Evolutionary conservation across 2,888 invertebrate genomes (phyloP).

Genomic region (Tipula lateralis): DNA sequence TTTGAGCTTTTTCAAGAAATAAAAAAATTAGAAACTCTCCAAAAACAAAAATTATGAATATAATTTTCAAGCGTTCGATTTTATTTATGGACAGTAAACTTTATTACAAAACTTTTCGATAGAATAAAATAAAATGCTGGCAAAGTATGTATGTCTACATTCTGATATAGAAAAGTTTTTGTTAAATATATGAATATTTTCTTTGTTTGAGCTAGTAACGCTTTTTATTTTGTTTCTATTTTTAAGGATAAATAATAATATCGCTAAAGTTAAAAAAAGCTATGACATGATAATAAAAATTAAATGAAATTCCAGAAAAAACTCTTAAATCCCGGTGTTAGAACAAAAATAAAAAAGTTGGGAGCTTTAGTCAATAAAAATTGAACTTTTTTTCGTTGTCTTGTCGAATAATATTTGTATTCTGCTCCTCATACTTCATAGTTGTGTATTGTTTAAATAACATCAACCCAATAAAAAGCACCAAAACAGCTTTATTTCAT

Average conservation of each 20-base stretch:
- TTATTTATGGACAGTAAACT: not conserved
- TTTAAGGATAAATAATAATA: not conserved
- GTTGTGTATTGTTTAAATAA: not conserved
- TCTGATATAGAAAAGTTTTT: not conserved
- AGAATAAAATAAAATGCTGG: not conserved
- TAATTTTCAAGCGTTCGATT: not conserved
- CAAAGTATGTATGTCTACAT: not conserved
- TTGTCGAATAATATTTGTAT: slow-evolving; percentile 1
- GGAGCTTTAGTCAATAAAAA: not conserved
- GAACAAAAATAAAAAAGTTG: not conserved
- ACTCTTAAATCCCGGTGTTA: slow-evolving; percentile 19
- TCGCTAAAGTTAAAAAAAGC: not conserved
- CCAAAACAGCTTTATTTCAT: not conserved
- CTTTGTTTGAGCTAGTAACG: not conserved
- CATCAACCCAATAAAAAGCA: not conserved
- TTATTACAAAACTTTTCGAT: not conserved
- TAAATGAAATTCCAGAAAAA: slow-evolving; percentile 19
- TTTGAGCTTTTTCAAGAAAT: not conserved
- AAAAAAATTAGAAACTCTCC: not conserved
- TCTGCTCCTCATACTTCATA: not conserved
- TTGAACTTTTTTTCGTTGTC: not conserved
- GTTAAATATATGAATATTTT: slow-evolving; percentile 3
- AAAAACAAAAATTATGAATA: not conserved
- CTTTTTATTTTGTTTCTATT: not conserved
- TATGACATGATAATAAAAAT: not conserved